A percentile compares a stretch with the other conserved stretches of the same genome.
Evolutionary conservation across 2,888 invertebrate genomes (phyloP).

Genomic region (Dioctria rufipes): DNA sequence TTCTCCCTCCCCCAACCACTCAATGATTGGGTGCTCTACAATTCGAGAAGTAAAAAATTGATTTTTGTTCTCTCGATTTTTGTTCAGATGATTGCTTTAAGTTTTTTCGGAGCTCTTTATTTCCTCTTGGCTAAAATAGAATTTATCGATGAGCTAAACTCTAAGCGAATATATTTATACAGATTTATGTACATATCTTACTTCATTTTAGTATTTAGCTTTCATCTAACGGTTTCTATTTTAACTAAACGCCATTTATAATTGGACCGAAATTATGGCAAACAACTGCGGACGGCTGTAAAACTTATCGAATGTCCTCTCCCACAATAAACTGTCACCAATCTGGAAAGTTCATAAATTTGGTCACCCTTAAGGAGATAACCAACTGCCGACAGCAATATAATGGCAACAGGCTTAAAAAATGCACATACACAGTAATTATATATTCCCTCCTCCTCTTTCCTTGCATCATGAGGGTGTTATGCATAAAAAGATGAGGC

Average conservation of each 20-base stretch:
- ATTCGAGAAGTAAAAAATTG: constrained; percentile 12
- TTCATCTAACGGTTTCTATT: background rate
- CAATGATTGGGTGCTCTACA: too few relatives aligned
- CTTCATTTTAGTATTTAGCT: too few relatives aligned
- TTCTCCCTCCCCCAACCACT: background rate
- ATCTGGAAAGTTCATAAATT: constrained; percentile 48
- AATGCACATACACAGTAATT: constrained; percentile 32
- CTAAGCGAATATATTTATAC: too few relatives aligned
- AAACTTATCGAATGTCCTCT: background rate
- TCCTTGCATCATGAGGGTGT: constrained; percentile 10
- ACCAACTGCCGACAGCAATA: constrained; percentile 19
- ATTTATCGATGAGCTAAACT: too few relatives aligned
- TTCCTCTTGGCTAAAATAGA: too few relatives aligned
- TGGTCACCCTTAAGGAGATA: background rate
- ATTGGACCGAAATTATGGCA: background rate
- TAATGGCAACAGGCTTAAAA: constrained; percentile 26
- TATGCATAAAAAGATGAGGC: constrained; percentile 53
- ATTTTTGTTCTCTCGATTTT: background rate
- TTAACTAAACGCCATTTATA: background rate
- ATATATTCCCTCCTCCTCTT: constrained; percentile 3
- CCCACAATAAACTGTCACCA: constrained; percentile 33
- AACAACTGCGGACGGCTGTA: background rate
- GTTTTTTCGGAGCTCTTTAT: too few relatives aligned
- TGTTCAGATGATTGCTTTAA: background rate
- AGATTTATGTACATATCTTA: too few relatives aligned